Percentiles rank a stretch among this genome's conserved stretches.
Evolutionary conservation across 2,888 invertebrate species (phyloP).

Genomic region (Teleogryllus oceanicus): DNA sequence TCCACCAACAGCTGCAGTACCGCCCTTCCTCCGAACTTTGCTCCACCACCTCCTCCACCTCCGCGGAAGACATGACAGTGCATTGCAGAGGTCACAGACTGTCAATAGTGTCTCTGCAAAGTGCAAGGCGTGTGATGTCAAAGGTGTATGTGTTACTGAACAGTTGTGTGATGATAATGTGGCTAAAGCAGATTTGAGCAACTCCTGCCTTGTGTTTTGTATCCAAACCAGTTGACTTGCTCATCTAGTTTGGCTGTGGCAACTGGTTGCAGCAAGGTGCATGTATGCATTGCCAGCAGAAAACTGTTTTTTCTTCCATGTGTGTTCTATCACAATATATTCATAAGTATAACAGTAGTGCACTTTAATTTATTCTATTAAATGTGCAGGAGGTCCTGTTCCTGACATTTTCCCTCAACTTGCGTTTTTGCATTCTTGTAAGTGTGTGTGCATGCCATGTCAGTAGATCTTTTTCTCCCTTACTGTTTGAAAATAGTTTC

Average conservation of each 20-base stretch:
- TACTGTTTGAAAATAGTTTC: slow-evolving; percentile 5
- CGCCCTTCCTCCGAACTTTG: slow-evolving; percentile 40
- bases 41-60: slow-evolving; percentile 40
- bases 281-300: background rate
- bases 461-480: background rate
- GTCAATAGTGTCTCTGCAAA: background rate
- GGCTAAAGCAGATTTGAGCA: background rate
- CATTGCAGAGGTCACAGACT: background rate
- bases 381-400: background rate
- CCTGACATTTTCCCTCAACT: background rate
- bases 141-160: no score
- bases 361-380: slow-evolving; percentile 2
- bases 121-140: background rate
- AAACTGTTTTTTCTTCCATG: background rate
- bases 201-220: slow-evolving; percentile 1
- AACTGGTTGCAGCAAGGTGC: background rate
- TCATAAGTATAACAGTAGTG: background rate
- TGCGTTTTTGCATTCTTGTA: background rate
- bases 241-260: slow-evolving; percentile 6
- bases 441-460: background rate
- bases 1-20: slow-evolving; percentile 35
- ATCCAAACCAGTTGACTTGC: slow-evolving; percentile 9
- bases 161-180: no score
- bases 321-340: slow-evolving; percentile 18
- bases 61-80: slow-evolving; percentile 38